A percentile compares a stretch with the other conserved stretches of the same genome.
These are phyloP conservation scores for Schizopygopsis malacanthus DNA, from an alignment of 2,797 vertebrate species.

Conservation along the genomic window DNA sequence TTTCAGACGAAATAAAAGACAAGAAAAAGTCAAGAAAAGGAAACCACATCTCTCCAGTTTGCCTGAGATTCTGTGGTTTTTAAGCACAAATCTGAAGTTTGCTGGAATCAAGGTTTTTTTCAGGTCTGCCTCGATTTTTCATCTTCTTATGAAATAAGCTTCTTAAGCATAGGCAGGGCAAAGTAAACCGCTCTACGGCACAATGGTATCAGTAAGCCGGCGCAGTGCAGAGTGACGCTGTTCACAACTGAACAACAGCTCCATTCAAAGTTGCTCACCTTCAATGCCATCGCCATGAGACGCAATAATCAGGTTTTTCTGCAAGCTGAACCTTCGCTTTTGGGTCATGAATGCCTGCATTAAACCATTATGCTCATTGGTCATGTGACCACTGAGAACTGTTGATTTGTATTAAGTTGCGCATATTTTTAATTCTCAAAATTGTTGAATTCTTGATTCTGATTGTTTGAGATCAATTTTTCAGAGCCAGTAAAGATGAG, in stretches of 20 bases:
- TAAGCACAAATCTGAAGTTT: constrained; percentile 43
- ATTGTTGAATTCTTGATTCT: neutral
- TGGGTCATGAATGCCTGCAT: neutral
- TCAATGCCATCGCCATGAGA: neutral
- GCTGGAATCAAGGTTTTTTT: constrained; percentile 37
- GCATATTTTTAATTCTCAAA: neutral
- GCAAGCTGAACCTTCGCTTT: constrained; percentile 9
- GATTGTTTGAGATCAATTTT: neutral
- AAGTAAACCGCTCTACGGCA: constrained; percentile 14
- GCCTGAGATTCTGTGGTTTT: constrained; percentile 53
- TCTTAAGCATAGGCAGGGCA: constrained; percentile 42
- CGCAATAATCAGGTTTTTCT: constrained; percentile 14
- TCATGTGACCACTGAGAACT: neutral
- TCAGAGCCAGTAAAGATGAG: neutral
- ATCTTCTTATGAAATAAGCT: constrained; percentile 60
- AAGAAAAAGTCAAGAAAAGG: constrained; percentile 59
- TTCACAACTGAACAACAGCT: constrained; percentile 27
- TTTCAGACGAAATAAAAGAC: constrained; percentile 53
- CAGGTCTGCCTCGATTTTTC: constrained; percentile 38
- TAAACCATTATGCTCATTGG: neutral
- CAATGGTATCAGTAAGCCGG: constrained; percentile 12
- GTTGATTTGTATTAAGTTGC: neutral
- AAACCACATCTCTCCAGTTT: constrained; percentile 50
- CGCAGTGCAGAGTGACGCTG: neutral
- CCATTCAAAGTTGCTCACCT: constrained; percentile 24